Evolutionary conservation across 2,797 vertebrate genomes (phyloP), one percentile per base, ranked within the genome.

Genomic region (Alca torda): DNA sequence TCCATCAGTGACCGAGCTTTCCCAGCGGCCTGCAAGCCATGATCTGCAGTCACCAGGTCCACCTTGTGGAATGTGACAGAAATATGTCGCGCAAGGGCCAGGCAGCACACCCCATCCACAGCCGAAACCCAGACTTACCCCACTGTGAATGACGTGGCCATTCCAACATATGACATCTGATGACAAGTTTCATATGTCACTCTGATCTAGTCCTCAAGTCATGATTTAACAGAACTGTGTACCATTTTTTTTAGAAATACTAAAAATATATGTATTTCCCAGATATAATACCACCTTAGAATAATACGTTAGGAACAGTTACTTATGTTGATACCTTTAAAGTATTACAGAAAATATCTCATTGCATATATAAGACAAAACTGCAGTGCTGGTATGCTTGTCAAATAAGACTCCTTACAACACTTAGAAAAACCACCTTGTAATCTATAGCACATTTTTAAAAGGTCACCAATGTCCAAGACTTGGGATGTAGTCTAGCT

Each of bases 81-180:
- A 53, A 8, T 5, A 11, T 25, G 78, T 18, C 20, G 8, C 51
- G 15, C 10, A 39, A 39, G 23, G n/a, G 21, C n/a, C 20, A 43
- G 16, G 8, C 33, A 16, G 19, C 45, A 16, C 59, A 45, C 4
- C 60, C 53, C 31, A 41, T 24, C 43, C 31, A 16, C 7, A 3
- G 45, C 67, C 82, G 4, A 59, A 45, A 75, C 5, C 70, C 81
- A 86, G 18, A 30, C 48, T 25, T 21, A 54, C 13, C 20, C 20
- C 23, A 10, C 67, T 1, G 25, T 2, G 8, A 35, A 16, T 1
- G 21, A 31, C 0, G 2, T 1, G 17, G 16, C 30, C 48, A 10
- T 19, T 75, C 23, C 9, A 50, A 35, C 51, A 19, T 37, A 35
- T 37, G 59, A 37, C 24, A 60, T n/a, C 3, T 8, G 16, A 37